phyloP scores from a whole-genome alignment of 2,113 vertebrate genomes.

The Ochotona princeps region DNA sequence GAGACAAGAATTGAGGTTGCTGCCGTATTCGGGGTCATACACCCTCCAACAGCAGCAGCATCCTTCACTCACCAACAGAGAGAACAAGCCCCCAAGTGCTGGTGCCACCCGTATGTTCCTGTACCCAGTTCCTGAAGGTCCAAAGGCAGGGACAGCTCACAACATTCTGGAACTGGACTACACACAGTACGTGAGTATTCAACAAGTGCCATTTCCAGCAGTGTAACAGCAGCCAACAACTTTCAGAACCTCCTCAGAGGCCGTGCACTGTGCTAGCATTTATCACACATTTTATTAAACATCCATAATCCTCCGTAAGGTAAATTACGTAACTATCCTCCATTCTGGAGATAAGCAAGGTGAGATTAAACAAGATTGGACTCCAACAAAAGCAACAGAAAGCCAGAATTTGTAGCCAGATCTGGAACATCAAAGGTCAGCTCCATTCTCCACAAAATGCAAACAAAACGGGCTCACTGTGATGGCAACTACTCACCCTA shows the following conservation, averaged over 20 bases:
- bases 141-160: not conserved
- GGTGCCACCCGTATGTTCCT: not conserved
- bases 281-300: conserved; percentile 7
- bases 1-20: too few species aligned
- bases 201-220: conserved; percentile 9
- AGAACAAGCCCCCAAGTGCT: not conserved
- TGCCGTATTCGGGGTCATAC: too few species aligned
- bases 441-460: not conserved
- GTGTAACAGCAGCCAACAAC: not conserved
- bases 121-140: not conserved
- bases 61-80: not conserved
- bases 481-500: not conserved
- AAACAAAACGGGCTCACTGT: not conserved
- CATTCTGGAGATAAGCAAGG: conserved; percentile 15
- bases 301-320: not conserved
- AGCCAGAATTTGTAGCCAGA: not conserved
- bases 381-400: not conserved
- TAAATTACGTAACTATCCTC: not conserved
- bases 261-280: not conserved
- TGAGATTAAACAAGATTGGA: not conserved
- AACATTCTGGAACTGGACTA: conserved; percentile 32
- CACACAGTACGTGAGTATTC: not conserved
- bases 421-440: not conserved
- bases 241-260: not conserved
- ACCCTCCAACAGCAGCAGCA: too few species aligned